Percentiles rank a stretch among this genome's conserved stretches.
Evolutionary conservation across 2,888 invertebrate genomes (phyloP).

Genomic region (Oligia strigilis): DNA sequence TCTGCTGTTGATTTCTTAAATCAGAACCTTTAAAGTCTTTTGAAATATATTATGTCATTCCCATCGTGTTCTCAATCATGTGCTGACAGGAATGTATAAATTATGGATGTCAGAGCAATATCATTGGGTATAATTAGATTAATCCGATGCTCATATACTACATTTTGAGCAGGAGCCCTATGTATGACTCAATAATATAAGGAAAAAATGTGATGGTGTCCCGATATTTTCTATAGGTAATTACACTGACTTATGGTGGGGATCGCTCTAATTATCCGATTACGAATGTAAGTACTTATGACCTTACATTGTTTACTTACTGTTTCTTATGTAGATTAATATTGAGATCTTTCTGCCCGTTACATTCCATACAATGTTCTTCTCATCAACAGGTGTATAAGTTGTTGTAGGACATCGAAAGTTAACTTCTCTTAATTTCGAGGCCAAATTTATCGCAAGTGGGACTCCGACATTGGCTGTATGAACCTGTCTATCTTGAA

Average conservation of each 20-base stretch:
- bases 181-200: neutral
- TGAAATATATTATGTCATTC: neutral
- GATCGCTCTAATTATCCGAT: neutral
- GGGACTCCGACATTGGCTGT: constrained; percentile 75
- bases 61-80: neutral
- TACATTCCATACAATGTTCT: constrained; percentile 30
- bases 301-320: constrained; percentile 9
- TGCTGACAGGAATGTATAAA: neutral
- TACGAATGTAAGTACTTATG: neutral
- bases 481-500: constrained; percentile 83
- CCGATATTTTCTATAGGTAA: neutral
- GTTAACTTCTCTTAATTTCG: constrained; percentile 78
- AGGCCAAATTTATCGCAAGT: constrained; percentile 82
- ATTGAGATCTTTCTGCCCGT: constrained; percentile 14
- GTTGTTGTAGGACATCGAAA: constrained; percentile 75
- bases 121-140: neutral
- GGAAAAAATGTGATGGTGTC: neutral
- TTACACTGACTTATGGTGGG: neutral
- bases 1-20: constrained; percentile 5
- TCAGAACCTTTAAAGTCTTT: neutral
- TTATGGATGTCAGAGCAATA: neutral
- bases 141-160: neutral
- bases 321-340: neutral
- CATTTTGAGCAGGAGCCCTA: neutral
- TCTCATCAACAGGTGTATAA: constrained; percentile 59